A percentile compares a stretch with the other conserved stretches of the same genome.
These are phyloP conservation scores for Cotesia typhae DNA, from an alignment of 1,140 invertebrate species.

Conservation along the genomic window DNA sequence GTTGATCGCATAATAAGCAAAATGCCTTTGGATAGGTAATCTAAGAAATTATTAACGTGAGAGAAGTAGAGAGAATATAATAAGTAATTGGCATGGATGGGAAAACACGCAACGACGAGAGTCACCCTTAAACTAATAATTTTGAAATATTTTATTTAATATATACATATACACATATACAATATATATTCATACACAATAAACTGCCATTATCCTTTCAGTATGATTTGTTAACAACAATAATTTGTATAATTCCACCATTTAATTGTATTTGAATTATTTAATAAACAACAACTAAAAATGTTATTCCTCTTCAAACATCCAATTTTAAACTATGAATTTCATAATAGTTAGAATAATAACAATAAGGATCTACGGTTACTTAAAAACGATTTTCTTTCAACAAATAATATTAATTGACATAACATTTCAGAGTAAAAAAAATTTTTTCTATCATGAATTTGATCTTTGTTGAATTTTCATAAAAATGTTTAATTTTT, in stretches of 20 bases:
- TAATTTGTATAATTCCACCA: not conserved
- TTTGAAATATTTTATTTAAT: constrained; percentile 2
- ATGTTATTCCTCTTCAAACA: not conserved
- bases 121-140: constrained; percentile 16
- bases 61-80: constrained; percentile 12
- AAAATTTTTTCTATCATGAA: too few relatives aligned
- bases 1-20: not conserved
- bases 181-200: too few relatives aligned
- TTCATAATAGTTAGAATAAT: not conserved
- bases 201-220: too few relatives aligned
- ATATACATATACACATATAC: too few relatives aligned
- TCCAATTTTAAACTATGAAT: not conserved
- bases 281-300: not conserved
- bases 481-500: too few relatives aligned
- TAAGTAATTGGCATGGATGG: constrained; percentile 3
- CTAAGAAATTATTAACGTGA: constrained; percentile 14
- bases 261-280: constrained; percentile 6
- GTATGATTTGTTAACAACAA: too few relatives aligned
- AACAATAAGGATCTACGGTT: too few relatives aligned
- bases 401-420: too few relatives aligned
- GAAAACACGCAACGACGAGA: constrained; percentile 14
- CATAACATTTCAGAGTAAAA: too few relatives aligned
- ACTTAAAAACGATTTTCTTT: too few relatives aligned
- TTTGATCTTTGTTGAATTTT: too few relatives aligned
- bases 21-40: constrained; percentile 10